Base-by-base conservation (phyloP, 2,797 vertebrate genomes). In the Zenarchopterus dispar region DNA sequence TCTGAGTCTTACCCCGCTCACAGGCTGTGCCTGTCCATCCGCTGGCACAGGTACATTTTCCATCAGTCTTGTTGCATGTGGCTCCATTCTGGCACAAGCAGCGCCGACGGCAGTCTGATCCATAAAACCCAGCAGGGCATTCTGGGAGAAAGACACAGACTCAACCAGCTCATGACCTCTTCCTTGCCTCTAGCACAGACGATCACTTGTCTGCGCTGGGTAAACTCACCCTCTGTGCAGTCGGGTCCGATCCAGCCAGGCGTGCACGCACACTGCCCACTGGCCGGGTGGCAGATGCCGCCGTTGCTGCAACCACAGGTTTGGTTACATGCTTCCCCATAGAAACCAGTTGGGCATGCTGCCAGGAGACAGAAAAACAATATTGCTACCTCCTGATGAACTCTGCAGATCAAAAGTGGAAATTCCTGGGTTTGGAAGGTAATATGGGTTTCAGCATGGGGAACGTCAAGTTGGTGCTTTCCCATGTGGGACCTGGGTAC, bases 11-110 rank as follows among this genome's bases (percentile, higher is more conserved):
- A 98, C 97, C 96, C 39, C 83, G 87, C 77, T 99, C 96, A 1
- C 97, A 99, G 64, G 94, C 94, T 18, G 85, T 64, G n/a, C 97
- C 97, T 0, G 64, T 93, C 96, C 97, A 97, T 0, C 97, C 96
- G 0, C 78, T 75, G 0, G 84, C 86, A 44, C 97, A 98, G 0
- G 66, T 18, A 2, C 97, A 98, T 47, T 26, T 84, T 46, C 97
- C 97, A 0, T 80, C 92, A 58, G 75, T 70, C 0, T 90, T 92
- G 86, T 96, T 88, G 6, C 97, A 99, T 0, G 75, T 78, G 51
- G 93, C 97, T 0, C 94, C 95, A 0, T 98, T 95, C 64, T 84
- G 94, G 82, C 97, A 99, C 56, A 97, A 80, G 80, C 97, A 99
- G 63, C 59, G 85, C 55, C 93, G 94, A 31, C 18, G 88, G 69